Evolutionary conservation across 1,140 invertebrate species (phyloP).

Genomic region (Drosophila baimaii): DNA sequence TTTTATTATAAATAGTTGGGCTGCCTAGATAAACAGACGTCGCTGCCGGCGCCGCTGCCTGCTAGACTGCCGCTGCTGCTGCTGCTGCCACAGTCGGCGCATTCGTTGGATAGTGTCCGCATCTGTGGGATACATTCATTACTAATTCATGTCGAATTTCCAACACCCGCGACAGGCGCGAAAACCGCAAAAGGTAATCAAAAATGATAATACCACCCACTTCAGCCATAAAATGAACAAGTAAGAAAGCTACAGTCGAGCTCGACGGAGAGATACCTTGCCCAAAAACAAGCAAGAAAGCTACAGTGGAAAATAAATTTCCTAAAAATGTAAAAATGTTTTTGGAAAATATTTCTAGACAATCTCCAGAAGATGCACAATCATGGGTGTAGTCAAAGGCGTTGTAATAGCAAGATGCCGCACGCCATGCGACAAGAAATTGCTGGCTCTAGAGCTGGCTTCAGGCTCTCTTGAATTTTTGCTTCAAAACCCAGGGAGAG

Average conservation of each 20-base stretch:
- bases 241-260: background rate
- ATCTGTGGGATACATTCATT: constrained; percentile 22
- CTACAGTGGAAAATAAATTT: too few species aligned
- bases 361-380: too few species aligned
- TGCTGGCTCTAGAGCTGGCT: too few species aligned
- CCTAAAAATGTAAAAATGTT: too few species aligned
- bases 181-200: constrained; percentile 43
- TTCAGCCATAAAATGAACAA: background rate
- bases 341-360: too few species aligned
- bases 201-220: constrained; percentile 17
- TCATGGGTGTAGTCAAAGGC: too few species aligned
- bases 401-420: too few species aligned
- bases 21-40: constrained; percentile 72
- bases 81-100: constrained; percentile 1
- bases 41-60: background rate
- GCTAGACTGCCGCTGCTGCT: background rate
- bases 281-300: background rate
- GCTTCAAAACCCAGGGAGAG: too few species aligned
- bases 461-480: too few species aligned
- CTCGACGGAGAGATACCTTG: background rate
- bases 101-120: background rate
- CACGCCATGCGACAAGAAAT: too few species aligned
- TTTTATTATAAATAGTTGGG: constrained; percentile 79
- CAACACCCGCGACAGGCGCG: constrained; percentile 32
- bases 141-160: constrained; percentile 52